Evolutionary conservation across 2,797 vertebrate species (phyloP).

Genomic region (Syncerus caffer): DNA sequence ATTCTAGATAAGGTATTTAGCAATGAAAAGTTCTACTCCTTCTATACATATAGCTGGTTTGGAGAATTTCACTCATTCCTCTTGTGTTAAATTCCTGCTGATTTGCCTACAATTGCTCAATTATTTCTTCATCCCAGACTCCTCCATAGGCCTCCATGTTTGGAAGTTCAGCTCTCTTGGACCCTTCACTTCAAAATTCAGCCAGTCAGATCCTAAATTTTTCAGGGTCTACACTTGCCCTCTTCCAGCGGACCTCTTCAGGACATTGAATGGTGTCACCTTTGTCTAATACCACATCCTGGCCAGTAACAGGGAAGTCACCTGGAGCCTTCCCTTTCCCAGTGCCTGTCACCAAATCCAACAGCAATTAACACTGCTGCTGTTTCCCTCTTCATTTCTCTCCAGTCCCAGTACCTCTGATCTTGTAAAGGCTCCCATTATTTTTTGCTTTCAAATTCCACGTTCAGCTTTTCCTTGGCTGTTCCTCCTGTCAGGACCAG

Average conservation of each 20-base stretch:
- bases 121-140: neutral
- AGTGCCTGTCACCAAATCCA: neutral
- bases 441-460: neutral
- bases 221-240: neutral
- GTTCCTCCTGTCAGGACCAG: neutral
- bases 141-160: neutral
- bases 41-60: neutral
- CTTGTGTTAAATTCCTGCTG: conserved; percentile 6
- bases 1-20: neutral
- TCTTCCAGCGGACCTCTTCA: neutral
- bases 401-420: neutral
- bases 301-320: neutral
- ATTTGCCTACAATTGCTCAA: neutral
- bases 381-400: neutral
- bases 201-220: neutral
- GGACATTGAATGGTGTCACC: neutral
- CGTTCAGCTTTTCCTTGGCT: neutral
- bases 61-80: neutral
- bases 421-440: neutral
- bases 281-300: neutral
- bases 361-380: neutral
- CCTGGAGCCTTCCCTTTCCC: neutral
- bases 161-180: neutral
- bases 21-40: neutral
- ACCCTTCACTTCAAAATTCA: neutral